phyloP scores from a whole-genome alignment of 2,888 invertebrate genomes.

The Philonicus albiceps region DNA sequence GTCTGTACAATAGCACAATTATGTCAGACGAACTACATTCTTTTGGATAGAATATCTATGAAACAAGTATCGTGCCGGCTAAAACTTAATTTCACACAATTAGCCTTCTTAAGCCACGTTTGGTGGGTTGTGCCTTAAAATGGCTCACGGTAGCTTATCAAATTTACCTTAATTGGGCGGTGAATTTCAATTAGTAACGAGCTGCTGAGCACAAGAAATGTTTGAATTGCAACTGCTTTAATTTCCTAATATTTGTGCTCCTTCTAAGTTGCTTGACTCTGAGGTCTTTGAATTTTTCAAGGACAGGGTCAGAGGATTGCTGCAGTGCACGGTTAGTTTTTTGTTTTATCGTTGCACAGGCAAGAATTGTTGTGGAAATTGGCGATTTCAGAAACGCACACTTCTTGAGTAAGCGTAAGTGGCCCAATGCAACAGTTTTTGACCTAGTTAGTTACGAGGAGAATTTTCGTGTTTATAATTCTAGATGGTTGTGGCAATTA shows the following conservation, averaged over 20 bases:
- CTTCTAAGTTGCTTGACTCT: background rate
- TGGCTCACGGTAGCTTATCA: conserved; percentile 6
- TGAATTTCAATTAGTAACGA: conserved; percentile 47
- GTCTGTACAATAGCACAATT: background rate
- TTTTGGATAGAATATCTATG: background rate
- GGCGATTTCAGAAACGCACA: background rate
- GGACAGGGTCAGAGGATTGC: background rate
- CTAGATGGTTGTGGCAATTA: background rate
- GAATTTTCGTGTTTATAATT: background rate
- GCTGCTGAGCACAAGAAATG: conserved; percentile 44
- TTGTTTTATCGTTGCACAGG: background rate
- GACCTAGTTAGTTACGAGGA: background rate
- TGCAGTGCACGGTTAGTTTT: background rate
- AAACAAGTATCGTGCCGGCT: background rate
- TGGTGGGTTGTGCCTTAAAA: background rate
- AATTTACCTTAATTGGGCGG: conserved; percentile 33
- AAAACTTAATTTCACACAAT: background rate
- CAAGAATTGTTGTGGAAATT: background rate
- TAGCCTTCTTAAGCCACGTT: background rate
- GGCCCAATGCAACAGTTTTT: background rate
- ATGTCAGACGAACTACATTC: background rate
- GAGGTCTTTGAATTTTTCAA: background rate
- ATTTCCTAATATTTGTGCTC: background rate
- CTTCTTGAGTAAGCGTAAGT: background rate
- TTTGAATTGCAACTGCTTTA: background rate